Conservation (phyloP, 2,113 vertebrate genomes). For the Chaenocephalus aceratus region DNA sequence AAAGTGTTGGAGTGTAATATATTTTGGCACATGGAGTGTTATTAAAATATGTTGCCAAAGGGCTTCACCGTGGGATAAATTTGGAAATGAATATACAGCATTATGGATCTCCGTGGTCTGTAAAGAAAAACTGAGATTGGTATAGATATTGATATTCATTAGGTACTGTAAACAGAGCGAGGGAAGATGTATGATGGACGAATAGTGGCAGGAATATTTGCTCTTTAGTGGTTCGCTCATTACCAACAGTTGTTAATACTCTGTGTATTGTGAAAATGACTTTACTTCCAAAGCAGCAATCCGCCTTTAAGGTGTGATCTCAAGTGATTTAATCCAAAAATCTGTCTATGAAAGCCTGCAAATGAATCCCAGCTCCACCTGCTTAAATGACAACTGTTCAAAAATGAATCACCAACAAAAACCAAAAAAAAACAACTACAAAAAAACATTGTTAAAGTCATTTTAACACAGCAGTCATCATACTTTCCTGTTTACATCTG, state of each 20-base stretch:
- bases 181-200: not conserved
- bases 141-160: conserved; percentile 26
- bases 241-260: conserved; percentile 43
- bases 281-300: not conserved
- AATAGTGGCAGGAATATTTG: not conserved
- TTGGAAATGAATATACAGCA: conserved; percentile 38
- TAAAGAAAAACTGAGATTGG: conserved; percentile 21
- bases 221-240: conserved; percentile 15
- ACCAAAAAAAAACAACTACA: not conserved
- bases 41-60: conserved; percentile 50
- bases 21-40: conserved; percentile 53
- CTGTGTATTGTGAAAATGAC: conserved; percentile 25
- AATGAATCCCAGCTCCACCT: conserved; percentile 30
- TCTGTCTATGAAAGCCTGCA: conserved; percentile 26
- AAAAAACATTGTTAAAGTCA: conserved; percentile 47
- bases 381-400: conserved; percentile 37
- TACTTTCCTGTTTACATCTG: conserved; percentile 67
- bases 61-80: conserved; percentile 46
- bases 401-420: conserved; percentile 31
- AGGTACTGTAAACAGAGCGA: conserved; percentile 6
- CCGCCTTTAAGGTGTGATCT: conserved; percentile 19
- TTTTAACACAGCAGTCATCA: conserved; percentile 58
- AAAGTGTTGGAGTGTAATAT: conserved; percentile 51
- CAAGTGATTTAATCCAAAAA: conserved; percentile 30
- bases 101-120: conserved; percentile 21